Base-by-base conservation (phyloP, 2,888 invertebrate genomes). In the Nomada fucata region DNA sequence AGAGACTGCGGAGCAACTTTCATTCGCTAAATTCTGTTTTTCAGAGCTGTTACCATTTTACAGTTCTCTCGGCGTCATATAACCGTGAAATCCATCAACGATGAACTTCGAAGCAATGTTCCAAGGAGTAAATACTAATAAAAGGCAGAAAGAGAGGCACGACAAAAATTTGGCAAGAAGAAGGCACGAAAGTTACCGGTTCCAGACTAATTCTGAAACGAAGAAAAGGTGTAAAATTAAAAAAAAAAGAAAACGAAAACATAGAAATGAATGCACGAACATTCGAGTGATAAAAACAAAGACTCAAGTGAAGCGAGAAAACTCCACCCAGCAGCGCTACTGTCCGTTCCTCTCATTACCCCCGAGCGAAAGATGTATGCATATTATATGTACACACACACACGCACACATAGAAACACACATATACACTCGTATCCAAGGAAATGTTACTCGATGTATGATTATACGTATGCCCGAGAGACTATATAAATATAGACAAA, bases 351-450 rank as follows among this genome's bases (percentile, higher is more conserved):
- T 83, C 79, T 80, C 50, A 70, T 77, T 80, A 73, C 50, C 84
- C 83, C 76, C 79, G 77, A 76, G 78, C 80, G 79, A 83, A 73
- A 84, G 71, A 86, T 81, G 70, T 86, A 83, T 87, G 86, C 87
- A 87, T 87, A 87, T 87, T 87, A 88, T 87, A 87, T 86, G 79
- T 79, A 89, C 88, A 90, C 89, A 85, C 86, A 87, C 86, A 82
- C 86, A 20, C 64, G 65, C 65, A 84, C 87, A 89, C 88, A 83
- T 87, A 89, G 89, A 83, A 86, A 87, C 89, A 88, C 88, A 88
- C 88, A 85, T 79, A 81, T 87, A 84, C 88, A 86, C 83, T 88
- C 89, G 91, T 89, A 88, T 90, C 87, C 90, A 90, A 82, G 61
- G 29, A 47, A 72, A 88, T 64, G 84, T 89, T 88, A 86, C 87